Base-by-base conservation (phyloP, 2,888 invertebrate genomes). In the Hypsopygia costalis region DNA sequence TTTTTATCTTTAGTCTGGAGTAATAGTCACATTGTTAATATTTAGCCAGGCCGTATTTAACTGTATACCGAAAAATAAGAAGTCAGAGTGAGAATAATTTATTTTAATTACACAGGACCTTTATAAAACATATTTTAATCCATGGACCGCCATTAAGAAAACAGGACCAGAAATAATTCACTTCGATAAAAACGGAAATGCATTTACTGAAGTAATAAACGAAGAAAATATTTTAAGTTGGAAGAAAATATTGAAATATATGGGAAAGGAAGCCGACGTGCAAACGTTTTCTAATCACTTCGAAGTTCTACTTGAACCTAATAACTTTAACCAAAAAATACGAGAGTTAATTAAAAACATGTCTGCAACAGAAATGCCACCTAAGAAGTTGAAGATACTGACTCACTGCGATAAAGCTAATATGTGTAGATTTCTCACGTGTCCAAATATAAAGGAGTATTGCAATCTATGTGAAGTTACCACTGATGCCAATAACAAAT, bases 381-480 rank as follows among this genome's bases (percentile, higher is more conserved):
- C 7, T 0, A 48, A 47, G 21, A 67, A 42, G 46, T 25, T 60
- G 4, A 82, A 78, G 58, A 49, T 81, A 43, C 52, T 77, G 1
- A 76, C 67, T 1, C 43, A 57, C 9, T 86, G 87, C 45, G 49
- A 58, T 40, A 55, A 68, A 41, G 16, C 46, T 1, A 41, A 47
- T 2, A 1, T 56, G 2, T 86, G 86, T 52, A 65, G 62, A 48
- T 82, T 81, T 52, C 46, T 86, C 48, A 39, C 63, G 11, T 86
- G 86, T 48, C 64, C 66, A 8, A 44, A 70, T 36, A 53, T 79
- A 21, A 49, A 34, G 10, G 34, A 57, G 11, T 53, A 51, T 48
- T 86, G 86, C 47, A 44, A 59, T n/a, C 36, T 82, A 25, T 86
- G 85, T 51, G 70, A 78, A 58, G 57, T 70, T 27, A 39, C 46